Evolutionary conservation across 1,140 invertebrate species (phyloP).

Genomic region (Ips nitidus): DNA sequence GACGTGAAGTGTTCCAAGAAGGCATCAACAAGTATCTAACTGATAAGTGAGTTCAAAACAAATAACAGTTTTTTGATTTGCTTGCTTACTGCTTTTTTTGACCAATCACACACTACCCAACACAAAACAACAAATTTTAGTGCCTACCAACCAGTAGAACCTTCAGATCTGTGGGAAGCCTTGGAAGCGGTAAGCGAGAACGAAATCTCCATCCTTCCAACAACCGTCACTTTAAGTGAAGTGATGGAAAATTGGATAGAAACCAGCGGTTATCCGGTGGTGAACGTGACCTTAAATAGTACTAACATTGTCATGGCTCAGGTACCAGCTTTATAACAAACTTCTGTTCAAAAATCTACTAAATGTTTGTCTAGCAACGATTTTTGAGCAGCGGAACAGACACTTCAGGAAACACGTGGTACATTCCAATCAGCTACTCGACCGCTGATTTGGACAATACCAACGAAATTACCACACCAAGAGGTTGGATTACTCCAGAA

Average conservation of each 20-base stretch:
- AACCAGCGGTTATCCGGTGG: slow-evolving; percentile 69
- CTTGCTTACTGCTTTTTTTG: not conserved
- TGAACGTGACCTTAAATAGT: slow-evolving; percentile 47
- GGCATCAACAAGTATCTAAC: slow-evolving; percentile 61
- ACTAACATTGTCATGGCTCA: slow-evolving; percentile 15
- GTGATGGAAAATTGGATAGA: slow-evolving; percentile 73
- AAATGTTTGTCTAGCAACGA: slow-evolving; percentile 21
- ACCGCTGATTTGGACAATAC: slow-evolving; percentile 53
- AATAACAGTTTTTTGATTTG: not conserved
- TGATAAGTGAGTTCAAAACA: slow-evolving; percentile 52
- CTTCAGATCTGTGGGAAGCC: slow-evolving; percentile 35
- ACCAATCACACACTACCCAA: not conserved
- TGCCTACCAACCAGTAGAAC: slow-evolving; percentile 14
- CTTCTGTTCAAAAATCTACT: not conserved
- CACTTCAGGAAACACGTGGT: slow-evolving; percentile 11
- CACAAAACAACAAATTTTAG: slow-evolving; percentile 11
- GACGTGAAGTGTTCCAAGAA: slow-evolving; percentile 60
- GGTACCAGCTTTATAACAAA: slow-evolving; percentile 7
- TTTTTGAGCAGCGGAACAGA: slow-evolving; percentile 18
- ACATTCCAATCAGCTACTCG: slow-evolving; percentile 33
- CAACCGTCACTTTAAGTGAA: slow-evolving; percentile 11
- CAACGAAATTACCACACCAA: slow-evolving; percentile 53
- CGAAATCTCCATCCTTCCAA: not conserved
- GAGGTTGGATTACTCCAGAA: slow-evolving; percentile 50
- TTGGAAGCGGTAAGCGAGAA: slow-evolving; percentile 11